Evolutionary conservation across 2,113 vertebrate genomes (phyloP), one percentile per base, ranked within the genome.

Genomic region (Colaptes auratus): DNA sequence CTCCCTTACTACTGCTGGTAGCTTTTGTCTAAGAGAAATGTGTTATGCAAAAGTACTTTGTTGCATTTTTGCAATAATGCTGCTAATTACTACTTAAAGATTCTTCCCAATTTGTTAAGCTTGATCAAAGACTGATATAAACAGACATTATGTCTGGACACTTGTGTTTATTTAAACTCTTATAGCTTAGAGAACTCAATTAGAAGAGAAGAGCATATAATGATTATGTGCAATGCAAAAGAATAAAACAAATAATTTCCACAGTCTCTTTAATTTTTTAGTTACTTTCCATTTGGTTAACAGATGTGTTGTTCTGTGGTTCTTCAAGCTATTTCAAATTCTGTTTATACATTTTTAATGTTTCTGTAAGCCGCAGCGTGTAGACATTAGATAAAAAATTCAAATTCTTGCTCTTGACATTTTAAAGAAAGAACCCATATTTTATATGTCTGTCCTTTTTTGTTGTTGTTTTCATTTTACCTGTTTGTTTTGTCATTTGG

Each of bases 201-300:
- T 93, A 83, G 69, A 92, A 80, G 7, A 28, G 66, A 80, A 90
- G 52, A 93, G 63, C 46, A 31, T 55, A 55, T 83, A 71, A 87
- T 83, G 65, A 70, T 52, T 89, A 65, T 86, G 66, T 78, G 80
- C 72, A 72, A 7, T 28, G 42, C 27, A 42, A 75, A 82, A 81
- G 61, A 74, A 86, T 71, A 95, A 95, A 91, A 81, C 82, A 92
- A 80, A 73, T 77, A 70, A 80, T 89, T 92, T 94, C 80, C 84
- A 72, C 60, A 88, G n/a, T 36, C 85, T 93, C 78, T 91, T 95
- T 64, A 95, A 91, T 95, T 92, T 97, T 97, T 96, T 69, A 96
- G 89, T 78, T 92, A 36, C 53, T 89, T 96, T 92, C 82, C 71
- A 82, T 96, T 95, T 85, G 67, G 70, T 88, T 94, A 94, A 92